Evolutionary conservation across 2,888 invertebrate species (phyloP).

Genomic region (Serrognathus titanus): DNA sequence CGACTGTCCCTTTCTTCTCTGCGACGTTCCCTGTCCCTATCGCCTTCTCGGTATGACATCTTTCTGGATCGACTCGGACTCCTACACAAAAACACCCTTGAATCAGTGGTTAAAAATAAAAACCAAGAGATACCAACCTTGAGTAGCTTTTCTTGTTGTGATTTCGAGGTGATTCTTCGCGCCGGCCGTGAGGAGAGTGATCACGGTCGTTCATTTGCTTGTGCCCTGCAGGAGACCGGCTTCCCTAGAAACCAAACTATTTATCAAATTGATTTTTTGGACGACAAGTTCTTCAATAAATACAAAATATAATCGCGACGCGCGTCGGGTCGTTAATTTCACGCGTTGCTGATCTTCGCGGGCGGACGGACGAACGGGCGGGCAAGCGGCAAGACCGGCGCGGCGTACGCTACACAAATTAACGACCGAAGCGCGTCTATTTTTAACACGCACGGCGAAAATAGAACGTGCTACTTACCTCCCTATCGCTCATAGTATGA

Average conservation of each 20-base stretch:
- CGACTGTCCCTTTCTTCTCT: conserved; percentile 46
- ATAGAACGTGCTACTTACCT: conserved; percentile 32
- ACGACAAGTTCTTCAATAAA: background rate
- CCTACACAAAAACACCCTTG: conserved; percentile 27
- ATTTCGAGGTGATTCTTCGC: conserved; percentile 46
- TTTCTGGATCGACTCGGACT: conserved; percentile 44
- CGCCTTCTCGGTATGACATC: conserved; percentile 44
- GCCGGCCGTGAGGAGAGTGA: conserved; percentile 44
- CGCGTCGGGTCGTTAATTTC: too few relatives aligned
- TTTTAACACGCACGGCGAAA: conserved; percentile 22
- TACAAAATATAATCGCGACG: background rate
- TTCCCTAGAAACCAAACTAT: conserved; percentile 35
- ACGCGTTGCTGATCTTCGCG: too few relatives aligned
- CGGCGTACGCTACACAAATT: conserved; percentile 16
- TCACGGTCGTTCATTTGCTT: conserved; percentile 40
- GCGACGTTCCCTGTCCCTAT: conserved; percentile 45
- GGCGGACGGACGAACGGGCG: too few relatives aligned
- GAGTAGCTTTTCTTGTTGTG: conserved; percentile 47
- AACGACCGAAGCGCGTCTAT: conserved; percentile 14
- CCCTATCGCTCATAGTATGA: conserved; percentile 39
- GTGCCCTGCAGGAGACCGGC: conserved; percentile 39
- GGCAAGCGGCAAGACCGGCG: conserved; percentile 6
- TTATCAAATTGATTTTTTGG: conserved; percentile 16
- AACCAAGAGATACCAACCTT: conserved; percentile 34
- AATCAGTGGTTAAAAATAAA: background rate